These are phyloP conservation scores for Nycteola revayana DNA, from an alignment of 2,888 invertebrate genomes.

Conservation along the genomic window DNA sequence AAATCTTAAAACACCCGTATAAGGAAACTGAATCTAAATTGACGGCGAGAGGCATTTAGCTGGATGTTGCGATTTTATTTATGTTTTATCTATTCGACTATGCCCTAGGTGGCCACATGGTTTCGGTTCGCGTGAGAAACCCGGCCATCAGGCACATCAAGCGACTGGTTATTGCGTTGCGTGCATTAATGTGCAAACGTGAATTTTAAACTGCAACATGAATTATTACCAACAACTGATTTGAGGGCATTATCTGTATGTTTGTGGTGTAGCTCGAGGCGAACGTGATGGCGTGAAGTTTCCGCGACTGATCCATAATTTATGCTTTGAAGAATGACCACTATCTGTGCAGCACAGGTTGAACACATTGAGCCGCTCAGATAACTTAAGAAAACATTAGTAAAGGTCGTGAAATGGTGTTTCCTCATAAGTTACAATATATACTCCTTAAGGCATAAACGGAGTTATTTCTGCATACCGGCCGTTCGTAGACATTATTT, in stretches of 20 bases:
- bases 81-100: conserved; percentile 34
- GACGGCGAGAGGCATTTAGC: conserved; percentile 24
- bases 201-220: conserved; percentile 48
- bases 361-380: conserved; percentile 11
- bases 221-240: conserved; percentile 41
- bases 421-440: conserved; percentile 25
- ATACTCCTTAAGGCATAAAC: conserved; percentile 22
- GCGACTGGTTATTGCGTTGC: conserved; percentile 46
- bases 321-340: conserved; percentile 53
- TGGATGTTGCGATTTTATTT: conserved; percentile 36
- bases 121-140: conserved; percentile 52
- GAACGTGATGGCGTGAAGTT: conserved; percentile 48
- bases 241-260: conserved; percentile 52
- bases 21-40: conserved; percentile 36
- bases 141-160: conserved; percentile 36
- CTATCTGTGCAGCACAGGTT: conserved; percentile 37
- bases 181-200: conserved; percentile 54
- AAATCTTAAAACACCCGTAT: conserved; percentile 36
- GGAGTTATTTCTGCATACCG: conserved; percentile 34
- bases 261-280: conserved; percentile 46
- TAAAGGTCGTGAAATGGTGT: conserved; percentile 20
- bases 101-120: conserved; percentile 29
- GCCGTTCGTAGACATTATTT: conserved; percentile 31
- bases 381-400: conserved; percentile 25
- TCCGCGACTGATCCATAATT: conserved; percentile 49